Base-by-base conservation (phyloP, 2,888 invertebrate species). In the Phalera bucephala region DNA sequence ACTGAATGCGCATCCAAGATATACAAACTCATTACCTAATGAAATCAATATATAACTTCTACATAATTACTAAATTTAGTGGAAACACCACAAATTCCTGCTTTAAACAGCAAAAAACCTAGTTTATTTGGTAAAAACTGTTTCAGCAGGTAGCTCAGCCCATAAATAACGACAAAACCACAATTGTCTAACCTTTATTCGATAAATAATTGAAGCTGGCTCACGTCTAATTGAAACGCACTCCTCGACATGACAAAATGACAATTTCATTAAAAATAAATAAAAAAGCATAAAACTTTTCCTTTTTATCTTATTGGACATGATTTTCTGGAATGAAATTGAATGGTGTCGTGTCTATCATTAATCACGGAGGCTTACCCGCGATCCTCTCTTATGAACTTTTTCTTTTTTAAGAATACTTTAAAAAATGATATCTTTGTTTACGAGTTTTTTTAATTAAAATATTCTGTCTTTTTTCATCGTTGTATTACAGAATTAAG, bases 281-380 rank as follows among this genome's bases (percentile, higher is more conserved):
- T 51, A 64, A 68, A 54, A 59, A 39, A 33, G 51, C 45, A 47
- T 50, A 40, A 57, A 58, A 58, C 59, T 64, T 65, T 67, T 47
- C 55, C 56, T 64, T 66, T 72, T 72, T 65, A 66, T 69, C 58
- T 66, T 67, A 66, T 69, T 71, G 62, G 68, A 72, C 62, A 62
- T 53, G 60, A 69, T 67, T 72, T 76, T 72, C 65, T 58, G 59
- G 64, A 72, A 75, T 78, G 72, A 77, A 77, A 78, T 79, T 72
- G 79, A 78, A 78, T 72, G 70, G 71, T 71, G 76, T 75, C 76
- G 65, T 72, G 73, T 66, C 65, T 53, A 62, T 72, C 78, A 80
- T 80, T 78, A 75, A 79, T 80, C 80, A 77, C 67, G 62, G 65
- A 60, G 72, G 68, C 56, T 68, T 64, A 66, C 59, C 50, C 67